Evolutionary conservation across 1,140 invertebrate species (phyloP), one percentile per base, ranked within the genome.

Genomic region (Drosophila sulfurigaster): DNA sequence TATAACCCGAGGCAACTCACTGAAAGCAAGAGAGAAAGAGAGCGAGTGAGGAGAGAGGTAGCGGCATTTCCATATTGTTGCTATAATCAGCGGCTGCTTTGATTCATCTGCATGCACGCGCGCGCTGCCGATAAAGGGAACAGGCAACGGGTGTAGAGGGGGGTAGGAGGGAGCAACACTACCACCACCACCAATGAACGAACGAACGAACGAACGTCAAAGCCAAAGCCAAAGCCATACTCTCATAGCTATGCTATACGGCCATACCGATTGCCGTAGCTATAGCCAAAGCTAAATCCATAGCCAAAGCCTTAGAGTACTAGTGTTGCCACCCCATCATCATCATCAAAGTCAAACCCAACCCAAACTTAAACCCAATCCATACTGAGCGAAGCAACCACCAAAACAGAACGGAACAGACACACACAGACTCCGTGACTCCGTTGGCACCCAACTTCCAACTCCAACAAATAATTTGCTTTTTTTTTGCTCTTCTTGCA

Each of bases 41-140:
- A 79, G 41, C 3, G 25, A 32, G 15, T 8, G 51, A 2, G 15
- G 5, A 16, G 56, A 11, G 16, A 68, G 71, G 77, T 51, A 72
- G 75, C 72, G 79, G 82, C 68, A 86, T 79, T 86, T 87, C 82
- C 82, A 86, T 86, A 86, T 86, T 86, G 82, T 86, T 86, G 82
- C 82, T 86, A 86, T 86, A 86, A 86, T 86, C 82, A 86, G 82
- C 82, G 82, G 76, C 82, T 78, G 82, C 82, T 86, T 86, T 86
- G 82, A 86, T 86, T 86, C 82, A 86, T 86, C 82, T 86, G 82
- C 82, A 86, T 87, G 79, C 80, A 67, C 71, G 78, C 54, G 54
- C 54, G 64, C 59, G 58, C 49, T 69, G 71, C 70, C 64, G 65
- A 57, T 41, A 54, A 7, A 30, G 66, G 54, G 63, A 46, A 13